Percentiles rank a stretch among this genome's conserved stretches.
Evolutionary conservation across 2,113 vertebrate genomes (phyloP).

Genomic region (Epinephelus fuscoguttatus): DNA sequence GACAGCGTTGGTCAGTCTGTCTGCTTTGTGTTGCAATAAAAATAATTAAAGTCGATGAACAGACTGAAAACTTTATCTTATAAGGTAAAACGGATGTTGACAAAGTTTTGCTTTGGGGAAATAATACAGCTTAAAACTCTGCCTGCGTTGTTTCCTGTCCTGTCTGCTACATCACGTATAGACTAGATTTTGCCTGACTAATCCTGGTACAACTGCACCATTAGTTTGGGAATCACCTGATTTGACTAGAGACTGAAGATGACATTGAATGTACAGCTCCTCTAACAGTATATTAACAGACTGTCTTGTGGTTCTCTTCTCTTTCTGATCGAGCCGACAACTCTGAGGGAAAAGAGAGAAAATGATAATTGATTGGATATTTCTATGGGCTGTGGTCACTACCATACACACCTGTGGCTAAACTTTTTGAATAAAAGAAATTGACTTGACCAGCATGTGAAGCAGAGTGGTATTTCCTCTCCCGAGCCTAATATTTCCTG

Average conservation of each 20-base stretch:
- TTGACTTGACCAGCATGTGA: background rate
- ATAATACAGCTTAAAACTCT: background rate
- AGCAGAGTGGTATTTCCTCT: background rate
- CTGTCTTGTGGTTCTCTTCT: background rate
- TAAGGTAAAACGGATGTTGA: too few species aligned
- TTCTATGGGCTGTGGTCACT: too few species aligned
- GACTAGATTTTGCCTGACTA: background rate
- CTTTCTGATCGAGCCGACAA: background rate
- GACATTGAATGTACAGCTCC: background rate
- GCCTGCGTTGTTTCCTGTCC: background rate
- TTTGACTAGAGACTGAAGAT: background rate
- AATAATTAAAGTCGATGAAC: too few species aligned
- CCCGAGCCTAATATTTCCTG: too few species aligned
- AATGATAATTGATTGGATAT: background rate
- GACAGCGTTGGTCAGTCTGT: too few species aligned
- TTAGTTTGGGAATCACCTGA: background rate
- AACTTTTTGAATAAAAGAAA: background rate
- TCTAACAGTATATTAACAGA: background rate
- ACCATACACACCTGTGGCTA: background rate
- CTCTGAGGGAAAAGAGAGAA: background rate
- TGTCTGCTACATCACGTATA: background rate
- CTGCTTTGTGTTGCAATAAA: too few species aligned
- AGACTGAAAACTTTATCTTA: too few species aligned
- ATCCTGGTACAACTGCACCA: background rate
- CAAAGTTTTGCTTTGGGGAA: too few species aligned